Evolutionary conservation across 1,140 invertebrate genomes (phyloP), one percentile per base, ranked within the genome.

Genomic region (Phortica variegata): DNA sequence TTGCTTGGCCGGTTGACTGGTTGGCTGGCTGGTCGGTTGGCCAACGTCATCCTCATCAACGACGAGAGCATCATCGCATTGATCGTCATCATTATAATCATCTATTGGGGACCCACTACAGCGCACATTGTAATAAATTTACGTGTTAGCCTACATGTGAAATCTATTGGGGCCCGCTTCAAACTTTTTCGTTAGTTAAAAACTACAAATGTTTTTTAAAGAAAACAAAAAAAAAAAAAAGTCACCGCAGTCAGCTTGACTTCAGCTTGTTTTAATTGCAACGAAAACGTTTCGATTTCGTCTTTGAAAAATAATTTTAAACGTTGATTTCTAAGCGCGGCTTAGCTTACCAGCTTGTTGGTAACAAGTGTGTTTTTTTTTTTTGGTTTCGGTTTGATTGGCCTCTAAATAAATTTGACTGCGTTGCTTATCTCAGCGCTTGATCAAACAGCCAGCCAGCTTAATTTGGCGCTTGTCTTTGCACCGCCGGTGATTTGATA

Each of bases 251-350:
- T n/a, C n/a, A 48, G 46, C 44, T 43, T 40, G 36, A 38, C 45
- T 42, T 52, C 59, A 60, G n/a, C n/a, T n/a, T n/a, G n/a, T n/a
- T n/a, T 66, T 66, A 68, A 66, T 66, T 66, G 63, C 56, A 52
- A 44, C 54, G 63, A 62, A 68, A 66, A 66, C 59, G 56, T 60
- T 56, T 48, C 50, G 52, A 59, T 61, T 46, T 50, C 52, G 52
- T 10, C 10, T 26, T 26, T 15, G 44, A 49, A 58, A 61, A 50
- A 51, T 43, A 63, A 56, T 44, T 61, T 34, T 39, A 40, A 23
- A 23, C 31, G 18, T 23, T 19, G 46, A 26, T 26, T 6, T 26
- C 10, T 10, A 26, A 6, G 23, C 23, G 23, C 23, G 23, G 5
- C 10, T 26, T 10, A 26, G 10, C 5, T 26, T 26, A 26, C 47